These are phyloP conservation scores for Microtus oregoni DNA, from an alignment of 2,113 vertebrate genomes.

Conservation along the genomic window DNA sequence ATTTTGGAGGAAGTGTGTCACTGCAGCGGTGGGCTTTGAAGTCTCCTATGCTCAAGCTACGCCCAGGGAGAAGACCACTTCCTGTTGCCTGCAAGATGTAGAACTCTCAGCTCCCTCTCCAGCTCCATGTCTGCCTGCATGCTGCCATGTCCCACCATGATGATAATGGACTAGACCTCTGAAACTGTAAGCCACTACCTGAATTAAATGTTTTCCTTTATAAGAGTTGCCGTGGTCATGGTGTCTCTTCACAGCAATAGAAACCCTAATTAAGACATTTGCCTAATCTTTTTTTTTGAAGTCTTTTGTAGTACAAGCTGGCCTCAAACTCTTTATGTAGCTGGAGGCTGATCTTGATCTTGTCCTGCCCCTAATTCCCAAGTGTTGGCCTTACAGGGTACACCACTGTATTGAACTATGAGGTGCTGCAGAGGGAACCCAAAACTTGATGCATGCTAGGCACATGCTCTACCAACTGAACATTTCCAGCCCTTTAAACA, in stretches of 20 bases:
- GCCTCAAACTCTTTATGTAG: not conserved
- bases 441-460: not conserved
- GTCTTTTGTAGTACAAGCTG: not conserved
- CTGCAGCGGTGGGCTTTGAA: not conserved
- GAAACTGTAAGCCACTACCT: not conserved
- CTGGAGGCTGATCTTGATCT: not conserved
- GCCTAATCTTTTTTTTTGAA: not conserved
- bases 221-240: not conserved
- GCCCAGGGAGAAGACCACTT: not conserved
- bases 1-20: not conserved
- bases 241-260: not conserved
- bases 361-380: not conserved
- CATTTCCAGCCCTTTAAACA: not conserved
- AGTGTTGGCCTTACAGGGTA: not conserved
- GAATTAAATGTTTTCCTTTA: not conserved
- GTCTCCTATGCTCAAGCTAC: not conserved
- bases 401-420: not conserved
- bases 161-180: not conserved
- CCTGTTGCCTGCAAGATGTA: not conserved
- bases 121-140: not conserved
- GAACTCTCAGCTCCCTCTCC: not conserved
- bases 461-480: not conserved
- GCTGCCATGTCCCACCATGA: not conserved
- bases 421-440: not conserved
- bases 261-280: not conserved